Conservation (phyloP, 2,888 invertebrate genomes). For the Junonia oenone region DNA sequence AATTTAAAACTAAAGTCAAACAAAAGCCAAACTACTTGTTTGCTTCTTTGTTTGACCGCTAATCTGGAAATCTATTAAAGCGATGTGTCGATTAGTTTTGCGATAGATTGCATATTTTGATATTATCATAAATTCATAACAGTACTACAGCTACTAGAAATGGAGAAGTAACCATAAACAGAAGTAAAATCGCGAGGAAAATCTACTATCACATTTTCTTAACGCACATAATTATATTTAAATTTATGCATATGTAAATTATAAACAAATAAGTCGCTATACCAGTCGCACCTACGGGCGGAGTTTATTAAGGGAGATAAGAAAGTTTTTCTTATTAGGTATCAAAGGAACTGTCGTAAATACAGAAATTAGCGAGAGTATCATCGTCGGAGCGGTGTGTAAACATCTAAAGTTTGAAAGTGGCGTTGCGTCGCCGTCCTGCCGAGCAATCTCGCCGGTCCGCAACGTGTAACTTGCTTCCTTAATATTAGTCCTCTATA, state of each 20-base stretch:
- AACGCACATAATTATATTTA: not conserved
- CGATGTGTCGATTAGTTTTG: too few relatives aligned
- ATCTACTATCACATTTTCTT: too few relatives aligned
- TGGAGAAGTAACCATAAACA: too few relatives aligned
- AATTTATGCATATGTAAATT: too few relatives aligned
- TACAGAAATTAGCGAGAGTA: slow-evolving; percentile 66
- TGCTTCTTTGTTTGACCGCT: too few relatives aligned
- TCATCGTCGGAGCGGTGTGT: slow-evolving; percentile 55
- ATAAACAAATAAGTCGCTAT: not conserved
- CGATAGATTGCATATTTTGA: too few relatives aligned
- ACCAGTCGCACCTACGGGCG: slow-evolving; percentile 32
- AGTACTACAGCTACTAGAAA: too few relatives aligned
- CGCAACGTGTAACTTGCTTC: slow-evolving; percentile 35
- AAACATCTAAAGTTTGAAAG: slow-evolving; percentile 66
- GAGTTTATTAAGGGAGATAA: slow-evolving; percentile 51
- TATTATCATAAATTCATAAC: too few relatives aligned
- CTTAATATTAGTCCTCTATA: slow-evolving; percentile 37
- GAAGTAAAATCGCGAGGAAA: too few relatives aligned
- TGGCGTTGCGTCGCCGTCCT: slow-evolving; percentile 43
- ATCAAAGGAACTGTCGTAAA: slow-evolving; percentile 63
- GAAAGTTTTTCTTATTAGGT: slow-evolving; percentile 63
- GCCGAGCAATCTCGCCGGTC: slow-evolving; percentile 33
- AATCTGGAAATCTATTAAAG: too few relatives aligned
- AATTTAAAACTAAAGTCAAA: too few relatives aligned
- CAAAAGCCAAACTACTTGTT: too few relatives aligned